phyloP scores from a whole-genome alignment of 2,797 vertebrate genomes.

The Sciurus carolinensis region DNA sequence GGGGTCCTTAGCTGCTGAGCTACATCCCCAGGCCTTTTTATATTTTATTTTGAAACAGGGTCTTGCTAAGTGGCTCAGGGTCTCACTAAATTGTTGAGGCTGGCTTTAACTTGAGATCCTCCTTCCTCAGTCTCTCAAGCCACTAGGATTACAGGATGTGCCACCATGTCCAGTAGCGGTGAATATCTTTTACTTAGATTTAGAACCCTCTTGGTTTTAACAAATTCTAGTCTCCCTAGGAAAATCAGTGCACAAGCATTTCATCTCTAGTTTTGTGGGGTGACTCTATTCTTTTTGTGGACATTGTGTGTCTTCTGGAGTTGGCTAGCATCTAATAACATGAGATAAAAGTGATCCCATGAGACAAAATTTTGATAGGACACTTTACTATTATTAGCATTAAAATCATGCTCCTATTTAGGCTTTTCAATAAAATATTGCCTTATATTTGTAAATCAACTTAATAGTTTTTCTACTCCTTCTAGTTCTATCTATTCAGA shows the following conservation, averaged over 20 bases:
- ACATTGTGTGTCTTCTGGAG: not conserved
- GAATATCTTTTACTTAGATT: not conserved
- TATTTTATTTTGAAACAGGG: no score
- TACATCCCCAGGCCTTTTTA: no score
- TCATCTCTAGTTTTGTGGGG: not conserved
- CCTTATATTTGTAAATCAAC: constrained; percentile 35
- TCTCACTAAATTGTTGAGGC: no score
- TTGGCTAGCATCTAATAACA: not conserved
- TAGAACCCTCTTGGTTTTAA: constrained; percentile 17
- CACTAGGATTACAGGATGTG: no score
- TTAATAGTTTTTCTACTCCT: constrained; percentile 53
- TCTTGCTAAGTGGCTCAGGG: no score
- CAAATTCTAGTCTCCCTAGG: not conserved
- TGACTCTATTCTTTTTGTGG: not conserved
- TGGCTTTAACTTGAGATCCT: no score
- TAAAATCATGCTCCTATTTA: not conserved
- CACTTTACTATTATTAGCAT: not conserved
- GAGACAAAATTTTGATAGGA: constrained; percentile 1
- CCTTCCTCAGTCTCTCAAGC: no score
- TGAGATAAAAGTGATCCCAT: constrained; percentile 12
- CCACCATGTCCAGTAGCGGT: no score
- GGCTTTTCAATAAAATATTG: constrained; percentile 24
- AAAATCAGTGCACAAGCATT: not conserved
- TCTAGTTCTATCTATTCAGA: constrained; percentile 39
- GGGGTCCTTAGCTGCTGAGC: no score